phyloP scores from a whole-genome alignment of 2,888 invertebrate species.

The Galerucella nymphaeae region DNA sequence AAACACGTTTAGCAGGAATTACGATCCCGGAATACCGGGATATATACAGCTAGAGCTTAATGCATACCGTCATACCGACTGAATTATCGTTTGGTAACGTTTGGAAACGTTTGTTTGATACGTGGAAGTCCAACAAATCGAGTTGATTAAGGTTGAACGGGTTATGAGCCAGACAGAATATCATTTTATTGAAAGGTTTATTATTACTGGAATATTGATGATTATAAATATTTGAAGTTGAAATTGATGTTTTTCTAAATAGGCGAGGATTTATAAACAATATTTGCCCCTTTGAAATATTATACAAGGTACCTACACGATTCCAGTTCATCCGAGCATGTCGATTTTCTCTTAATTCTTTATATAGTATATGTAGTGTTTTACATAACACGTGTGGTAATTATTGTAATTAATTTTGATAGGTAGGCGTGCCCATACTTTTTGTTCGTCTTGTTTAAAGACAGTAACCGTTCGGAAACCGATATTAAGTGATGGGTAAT shows the following conservation, averaged over 20 bases:
- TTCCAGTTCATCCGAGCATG: conserved; percentile 17
- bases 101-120: conserved; percentile 32
- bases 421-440: conserved; percentile 21
- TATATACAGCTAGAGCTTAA: conserved; percentile 28
- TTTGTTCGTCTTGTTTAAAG: background rate
- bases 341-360: conserved; percentile 33
- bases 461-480: background rate
- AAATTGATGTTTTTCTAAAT: too few relatives aligned
- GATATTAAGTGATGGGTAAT: conserved; percentile 1
- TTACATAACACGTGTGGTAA: conserved; percentile 22
- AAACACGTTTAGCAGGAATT: conserved; percentile 49
- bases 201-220: background rate
- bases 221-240: background rate
- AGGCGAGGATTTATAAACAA: too few relatives aligned
- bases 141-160: conserved; percentile 37
- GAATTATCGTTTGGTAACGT: conserved; percentile 27
- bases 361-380: conserved; percentile 23
- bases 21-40: conserved; percentile 36
- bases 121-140: conserved; percentile 38
- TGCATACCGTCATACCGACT: conserved; percentile 37
- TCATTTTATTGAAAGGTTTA: conserved; percentile 13
- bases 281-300: too few relatives aligned
- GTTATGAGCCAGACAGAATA: conserved; percentile 32
- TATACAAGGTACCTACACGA: too few relatives aligned
- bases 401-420: conserved; percentile 32